Evolutionary conservation across 2,797 vertebrate genomes (phyloP).

Genomic region (Aplochiton taeniatus): DNA sequence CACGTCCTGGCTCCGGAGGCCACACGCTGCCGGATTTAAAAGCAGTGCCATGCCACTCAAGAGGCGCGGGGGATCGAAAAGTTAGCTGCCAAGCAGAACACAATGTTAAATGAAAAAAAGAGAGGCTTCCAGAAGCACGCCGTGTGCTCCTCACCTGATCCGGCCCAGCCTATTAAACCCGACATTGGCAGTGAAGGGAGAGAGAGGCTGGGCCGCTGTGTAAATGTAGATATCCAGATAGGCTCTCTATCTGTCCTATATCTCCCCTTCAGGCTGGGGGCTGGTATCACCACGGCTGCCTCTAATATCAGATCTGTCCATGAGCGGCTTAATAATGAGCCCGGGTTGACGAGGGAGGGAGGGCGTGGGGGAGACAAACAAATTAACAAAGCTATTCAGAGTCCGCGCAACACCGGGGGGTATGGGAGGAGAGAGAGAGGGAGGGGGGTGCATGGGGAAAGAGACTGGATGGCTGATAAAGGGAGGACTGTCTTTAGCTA

Average conservation of each 20-base stretch:
- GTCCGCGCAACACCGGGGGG: constrained; percentile 58
- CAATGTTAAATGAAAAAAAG: too few relatives aligned
- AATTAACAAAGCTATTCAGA: constrained; percentile 75
- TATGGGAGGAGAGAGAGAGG: constrained; percentile 23
- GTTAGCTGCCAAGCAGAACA: background rate
- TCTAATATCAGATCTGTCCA: constrained; percentile 69
- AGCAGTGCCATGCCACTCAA: too few relatives aligned
- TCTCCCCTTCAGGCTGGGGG: constrained; percentile 70
- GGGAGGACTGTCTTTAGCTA: constrained; percentile 53
- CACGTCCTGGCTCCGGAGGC: too few relatives aligned
- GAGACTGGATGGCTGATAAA: constrained; percentile 47
- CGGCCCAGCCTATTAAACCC: too few relatives aligned
- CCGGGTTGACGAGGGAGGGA: constrained; percentile 30
- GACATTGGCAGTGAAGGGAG: background rate
- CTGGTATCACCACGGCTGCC: constrained; percentile 61
- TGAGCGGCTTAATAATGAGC: constrained; percentile 73
- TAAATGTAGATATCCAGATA: constrained; percentile 63
- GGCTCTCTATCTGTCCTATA: constrained; percentile 75
- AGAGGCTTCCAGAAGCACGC: too few relatives aligned
- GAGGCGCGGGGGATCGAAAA: background rate
- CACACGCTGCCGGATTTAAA: too few relatives aligned
- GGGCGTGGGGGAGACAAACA: constrained; percentile 67
- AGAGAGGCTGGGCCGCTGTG: background rate
- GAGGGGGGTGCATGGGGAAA: constrained; percentile 48
- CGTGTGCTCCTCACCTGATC: too few relatives aligned